phyloP scores from a whole-genome alignment of 2,113 vertebrate species.

The Ctenomys sociabilis region DNA sequence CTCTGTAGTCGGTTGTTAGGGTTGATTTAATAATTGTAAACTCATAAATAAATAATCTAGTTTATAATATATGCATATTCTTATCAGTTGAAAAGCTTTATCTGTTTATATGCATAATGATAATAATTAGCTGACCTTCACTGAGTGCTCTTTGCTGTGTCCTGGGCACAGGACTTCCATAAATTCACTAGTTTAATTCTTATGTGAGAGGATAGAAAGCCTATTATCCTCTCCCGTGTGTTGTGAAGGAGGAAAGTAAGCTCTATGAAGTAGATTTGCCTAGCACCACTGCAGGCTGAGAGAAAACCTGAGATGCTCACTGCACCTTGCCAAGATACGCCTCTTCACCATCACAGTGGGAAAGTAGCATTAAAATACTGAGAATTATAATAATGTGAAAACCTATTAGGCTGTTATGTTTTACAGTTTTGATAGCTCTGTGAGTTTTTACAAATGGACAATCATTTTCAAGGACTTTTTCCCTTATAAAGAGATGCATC shows the following conservation, averaged over 20 bases:
- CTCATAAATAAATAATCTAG: background rate
- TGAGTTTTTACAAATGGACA: background rate
- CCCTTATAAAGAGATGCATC: background rate
- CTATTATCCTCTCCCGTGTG: background rate
- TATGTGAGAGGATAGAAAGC: constrained; percentile 57
- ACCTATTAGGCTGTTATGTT: background rate
- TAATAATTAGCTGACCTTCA: background rate
- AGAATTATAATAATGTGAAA: background rate
- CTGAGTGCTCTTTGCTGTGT: background rate
- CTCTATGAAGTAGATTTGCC: background rate
- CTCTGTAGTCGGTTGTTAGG: background rate
- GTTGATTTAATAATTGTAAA: background rate
- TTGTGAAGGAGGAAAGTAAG: constrained; percentile 64
- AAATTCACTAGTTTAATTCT: constrained; percentile 75
- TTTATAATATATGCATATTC: background rate
- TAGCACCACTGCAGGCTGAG: background rate
- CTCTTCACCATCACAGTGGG: background rate
- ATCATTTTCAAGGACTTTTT: background rate
- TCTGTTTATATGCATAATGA: background rate
- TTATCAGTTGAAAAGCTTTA: background rate
- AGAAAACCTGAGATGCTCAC: background rate
- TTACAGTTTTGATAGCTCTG: background rate
- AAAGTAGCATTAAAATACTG: background rate
- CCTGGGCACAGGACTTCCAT: background rate
- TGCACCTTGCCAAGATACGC: rapidly evolving